Conservation (phyloP, 2,113 vertebrate species). For the Tinamus guttatus region DNA sequence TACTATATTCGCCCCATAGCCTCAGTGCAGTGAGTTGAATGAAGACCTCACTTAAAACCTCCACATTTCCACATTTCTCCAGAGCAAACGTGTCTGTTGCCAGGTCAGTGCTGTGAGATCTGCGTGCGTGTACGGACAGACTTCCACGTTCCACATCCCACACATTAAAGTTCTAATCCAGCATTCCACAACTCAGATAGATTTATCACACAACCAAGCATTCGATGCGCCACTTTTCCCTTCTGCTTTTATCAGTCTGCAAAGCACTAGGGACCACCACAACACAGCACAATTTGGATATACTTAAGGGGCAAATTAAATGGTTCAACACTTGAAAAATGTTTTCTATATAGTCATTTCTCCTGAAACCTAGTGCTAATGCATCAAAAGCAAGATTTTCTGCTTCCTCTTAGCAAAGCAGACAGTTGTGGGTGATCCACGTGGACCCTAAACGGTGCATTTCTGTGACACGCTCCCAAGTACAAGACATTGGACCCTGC, state of each 20-base stretch:
- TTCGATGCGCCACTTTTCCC: rapidly evolving
- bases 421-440: neutral
- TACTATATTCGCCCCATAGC: neutral
- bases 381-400: neutral
- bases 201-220: neutral
- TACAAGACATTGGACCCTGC: neutral
- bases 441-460: neutral
- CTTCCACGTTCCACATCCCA: neutral
- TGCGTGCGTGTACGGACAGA: rapidly evolving
- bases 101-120: neutral
- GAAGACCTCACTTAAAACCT: neutral
- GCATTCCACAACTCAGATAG: neutral
- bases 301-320: too few species aligned
- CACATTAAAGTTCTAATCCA: neutral
- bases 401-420: neutral
- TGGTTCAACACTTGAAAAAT: too few species aligned
- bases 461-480: neutral
- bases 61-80: rapidly evolving
- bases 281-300: neutral
- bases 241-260: neutral
- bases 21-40: neutral
- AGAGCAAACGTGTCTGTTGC: neutral
- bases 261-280: neutral
- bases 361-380: neutral
- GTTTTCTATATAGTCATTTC: neutral